phyloP scores from a whole-genome alignment of 2,113 vertebrate genomes.

The Anoplopoma fimbria region DNA sequence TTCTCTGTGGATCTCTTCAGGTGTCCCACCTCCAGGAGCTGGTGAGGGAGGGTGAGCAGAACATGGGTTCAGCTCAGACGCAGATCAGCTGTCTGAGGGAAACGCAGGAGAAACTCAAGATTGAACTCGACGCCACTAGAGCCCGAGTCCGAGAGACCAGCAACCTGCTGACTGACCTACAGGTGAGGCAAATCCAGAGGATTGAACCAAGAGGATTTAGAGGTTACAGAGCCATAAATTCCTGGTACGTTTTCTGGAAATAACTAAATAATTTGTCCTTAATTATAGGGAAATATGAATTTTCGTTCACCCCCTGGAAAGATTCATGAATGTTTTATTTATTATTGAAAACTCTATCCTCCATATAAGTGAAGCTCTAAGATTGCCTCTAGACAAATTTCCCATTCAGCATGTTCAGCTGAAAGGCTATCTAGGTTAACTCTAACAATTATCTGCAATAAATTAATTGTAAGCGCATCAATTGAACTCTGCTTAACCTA shows the following conservation, averaged over 20 bases:
- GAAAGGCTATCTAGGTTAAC: not conserved
- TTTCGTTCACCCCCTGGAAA: not conserved
- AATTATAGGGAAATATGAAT: not conserved
- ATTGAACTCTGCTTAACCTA: not conserved
- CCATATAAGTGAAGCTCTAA: not conserved
- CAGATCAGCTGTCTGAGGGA: conserved; percentile 92
- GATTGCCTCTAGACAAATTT: not conserved
- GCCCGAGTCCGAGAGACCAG: conserved; percentile 91
- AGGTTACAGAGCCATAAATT: not conserved
- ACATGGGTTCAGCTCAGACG: conserved; percentile 89
- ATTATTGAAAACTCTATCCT: not conserved
- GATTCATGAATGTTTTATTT: not conserved
- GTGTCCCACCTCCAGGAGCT: conserved; percentile 92
- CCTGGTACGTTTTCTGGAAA: not conserved
- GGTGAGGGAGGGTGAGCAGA: conserved; percentile 91
- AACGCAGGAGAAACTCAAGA: conserved; percentile 91
- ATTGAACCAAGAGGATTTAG: too few species aligned
- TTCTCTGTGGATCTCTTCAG: conserved; percentile 72
- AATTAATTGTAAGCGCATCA: not conserved
- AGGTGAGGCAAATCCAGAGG: conserved; percentile 82
- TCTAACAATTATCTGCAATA: not conserved
- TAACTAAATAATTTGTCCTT: not conserved
- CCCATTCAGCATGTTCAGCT: not conserved
- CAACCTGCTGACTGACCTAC: conserved; percentile 89
- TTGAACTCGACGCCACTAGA: conserved; percentile 91